A percentile compares a stretch with the other conserved stretches of the same genome.
Conservation (phyloP, 1,140 invertebrate genomes). For the Ectropis grisescens region DNA sequence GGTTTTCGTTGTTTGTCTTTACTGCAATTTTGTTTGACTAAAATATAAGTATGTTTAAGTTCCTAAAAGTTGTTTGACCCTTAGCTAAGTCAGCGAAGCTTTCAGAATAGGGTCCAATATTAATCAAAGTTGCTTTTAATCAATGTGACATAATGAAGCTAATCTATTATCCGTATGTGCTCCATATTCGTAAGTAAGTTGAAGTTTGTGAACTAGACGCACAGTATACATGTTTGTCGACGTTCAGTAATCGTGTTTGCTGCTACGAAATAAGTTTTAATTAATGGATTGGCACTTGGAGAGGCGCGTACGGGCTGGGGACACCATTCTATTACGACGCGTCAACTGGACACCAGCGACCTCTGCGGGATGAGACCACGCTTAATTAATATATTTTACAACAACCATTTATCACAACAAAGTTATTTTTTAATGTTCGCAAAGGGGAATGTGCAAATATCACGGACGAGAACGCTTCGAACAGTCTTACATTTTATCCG, state of each 20-base stretch:
- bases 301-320: constrained; percentile 31
- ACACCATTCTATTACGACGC: constrained; percentile 22
- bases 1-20: too few species aligned
- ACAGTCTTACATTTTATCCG: too few species aligned
- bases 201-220: constrained; percentile 24
- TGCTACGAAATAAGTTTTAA: constrained; percentile 58
- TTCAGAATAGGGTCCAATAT: too few species aligned
- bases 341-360: constrained; percentile 16
- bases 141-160: constrained; percentile 22
- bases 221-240: constrained; percentile 22
- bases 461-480: too few species aligned
- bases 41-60: too few species aligned
- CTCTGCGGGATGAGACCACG: background rate
- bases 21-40: too few species aligned
- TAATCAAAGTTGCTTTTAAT: constrained; percentile 2
- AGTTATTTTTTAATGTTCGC: too few species aligned
- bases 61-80: too few species aligned
- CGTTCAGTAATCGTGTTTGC: constrained; percentile 25
- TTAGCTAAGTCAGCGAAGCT: too few species aligned
- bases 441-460: too few species aligned
- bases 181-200: constrained; percentile 27
- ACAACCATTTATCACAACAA: too few species aligned
- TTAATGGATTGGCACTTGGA: constrained; percentile 54
- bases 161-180: constrained; percentile 29
- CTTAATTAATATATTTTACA: background rate